phyloP scores from a whole-genome alignment of 1,140 invertebrate genomes.

The Cotesia vestalis region DNA sequence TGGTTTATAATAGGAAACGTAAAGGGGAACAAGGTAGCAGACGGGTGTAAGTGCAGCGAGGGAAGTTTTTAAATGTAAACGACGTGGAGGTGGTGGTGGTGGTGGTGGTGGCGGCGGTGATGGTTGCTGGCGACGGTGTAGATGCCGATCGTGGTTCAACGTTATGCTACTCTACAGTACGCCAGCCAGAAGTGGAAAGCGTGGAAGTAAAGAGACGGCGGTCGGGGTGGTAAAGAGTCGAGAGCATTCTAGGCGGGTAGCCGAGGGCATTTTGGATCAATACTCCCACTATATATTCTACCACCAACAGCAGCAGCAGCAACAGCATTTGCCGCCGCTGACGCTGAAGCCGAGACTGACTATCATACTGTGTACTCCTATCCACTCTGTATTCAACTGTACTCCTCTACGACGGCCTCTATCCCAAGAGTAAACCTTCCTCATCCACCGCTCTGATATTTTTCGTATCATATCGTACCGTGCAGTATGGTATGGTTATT shows the following conservation, averaged over 20 bases:
- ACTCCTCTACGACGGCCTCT: neutral
- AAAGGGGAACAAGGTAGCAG: neutral
- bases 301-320: neutral
- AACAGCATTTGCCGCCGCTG: neutral
- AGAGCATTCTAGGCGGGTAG: slow-evolving; percentile 51
- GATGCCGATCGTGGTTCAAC: slow-evolving; percentile 28
- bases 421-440: slow-evolving; percentile 2
- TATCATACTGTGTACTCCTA: too few relatives aligned
- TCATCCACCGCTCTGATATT: neutral
- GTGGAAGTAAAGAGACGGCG: slow-evolving; percentile 26
- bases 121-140: neutral
- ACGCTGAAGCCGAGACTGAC: too few relatives aligned
- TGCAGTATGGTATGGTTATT: too few relatives aligned
- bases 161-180: too few relatives aligned
- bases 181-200: slow-evolving; percentile 36
- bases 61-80: slow-evolving; percentile 19
- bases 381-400: too few relatives aligned
- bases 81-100: neutral
- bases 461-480: too few relatives aligned
- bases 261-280: slow-evolving; percentile 63
- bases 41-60: neutral
- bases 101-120: neutral
- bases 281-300: slow-evolving; percentile 52
- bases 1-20: neutral
- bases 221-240: slow-evolving; percentile 42